phyloP scores from a whole-genome alignment of 2,113 vertebrate genomes.

The Oreochromis niloticus region DNA sequence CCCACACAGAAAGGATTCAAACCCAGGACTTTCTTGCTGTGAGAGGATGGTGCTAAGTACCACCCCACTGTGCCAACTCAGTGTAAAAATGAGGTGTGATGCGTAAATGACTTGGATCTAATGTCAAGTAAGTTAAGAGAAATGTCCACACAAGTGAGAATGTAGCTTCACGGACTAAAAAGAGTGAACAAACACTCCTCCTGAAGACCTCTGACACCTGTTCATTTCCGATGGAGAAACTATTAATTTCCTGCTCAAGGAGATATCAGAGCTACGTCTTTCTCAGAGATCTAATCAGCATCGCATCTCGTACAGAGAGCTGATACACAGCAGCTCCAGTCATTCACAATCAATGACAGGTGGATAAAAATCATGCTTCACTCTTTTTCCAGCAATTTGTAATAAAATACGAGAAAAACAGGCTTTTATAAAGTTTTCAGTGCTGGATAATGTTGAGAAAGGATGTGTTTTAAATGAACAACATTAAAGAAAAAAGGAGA shows the following conservation, averaged over 20 bases:
- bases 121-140: neutral
- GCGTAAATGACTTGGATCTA: neutral
- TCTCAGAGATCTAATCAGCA: neutral
- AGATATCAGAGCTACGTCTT: neutral
- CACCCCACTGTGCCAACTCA: neutral
- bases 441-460: neutral
- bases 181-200: neutral
- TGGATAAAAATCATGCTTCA: neutral
- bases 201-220: conserved; percentile 32
- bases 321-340: neutral
- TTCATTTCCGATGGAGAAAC: conserved; percentile 44
- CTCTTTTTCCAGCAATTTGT: neutral
- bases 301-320: neutral
- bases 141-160: neutral
- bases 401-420: neutral
- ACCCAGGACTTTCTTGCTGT: neutral
- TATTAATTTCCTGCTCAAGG: conserved; percentile 17
- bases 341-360: neutral
- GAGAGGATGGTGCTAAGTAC: neutral
- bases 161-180: neutral
- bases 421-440: neutral
- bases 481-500: neutral
- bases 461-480: neutral
- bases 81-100: neutral
- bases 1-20: neutral